Evolutionary conservation across 2,888 invertebrate genomes (phyloP).

Genomic region (Linhomoeus sp.): DNA sequence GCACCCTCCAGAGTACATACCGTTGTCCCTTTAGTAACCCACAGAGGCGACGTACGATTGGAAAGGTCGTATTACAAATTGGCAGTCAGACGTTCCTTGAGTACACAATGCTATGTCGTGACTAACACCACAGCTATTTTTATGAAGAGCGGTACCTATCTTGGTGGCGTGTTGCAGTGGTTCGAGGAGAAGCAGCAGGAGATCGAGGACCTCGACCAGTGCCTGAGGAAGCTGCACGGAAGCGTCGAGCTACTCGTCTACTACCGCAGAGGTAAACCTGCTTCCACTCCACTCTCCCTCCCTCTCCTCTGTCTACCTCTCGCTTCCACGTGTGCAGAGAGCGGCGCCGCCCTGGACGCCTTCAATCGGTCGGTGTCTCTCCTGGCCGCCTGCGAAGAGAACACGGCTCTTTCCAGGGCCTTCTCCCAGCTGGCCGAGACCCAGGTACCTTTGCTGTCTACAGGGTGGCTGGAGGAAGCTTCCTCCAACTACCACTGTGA

Average conservation of each 20-base stretch:
- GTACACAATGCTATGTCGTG: not conserved
- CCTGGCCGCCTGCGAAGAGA: conserved; percentile 76
- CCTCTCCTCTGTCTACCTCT: not conserved
- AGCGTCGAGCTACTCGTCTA: conserved; percentile 9
- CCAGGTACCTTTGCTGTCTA: no score
- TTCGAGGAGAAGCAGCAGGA: conserved; percentile 86
- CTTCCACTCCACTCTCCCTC: not conserved
- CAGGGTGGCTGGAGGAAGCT: no score
- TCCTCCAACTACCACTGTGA: no score
- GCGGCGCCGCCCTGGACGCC: not conserved
- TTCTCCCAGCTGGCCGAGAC: conserved; percentile 72
- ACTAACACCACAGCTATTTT: no score
- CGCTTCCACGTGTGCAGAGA: not conserved
- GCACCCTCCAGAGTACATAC: no score
- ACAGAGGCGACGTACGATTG: no score
- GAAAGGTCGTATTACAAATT: no score
- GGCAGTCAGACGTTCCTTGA: no score
- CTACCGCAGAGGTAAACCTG: not conserved
- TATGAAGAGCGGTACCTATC: no score
- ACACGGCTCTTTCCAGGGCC: conserved; percentile 70
- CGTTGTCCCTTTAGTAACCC: no score
- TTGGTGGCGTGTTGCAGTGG: conserved; percentile 45
- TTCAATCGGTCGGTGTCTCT: conserved; percentile 47
- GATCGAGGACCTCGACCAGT: conserved; percentile 67
- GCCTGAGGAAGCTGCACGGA: conserved; percentile 58